Evolutionary conservation across 92 coral and sea anemone species (phyloP).

Genomic region (Zoanthus sociatus): DNA sequence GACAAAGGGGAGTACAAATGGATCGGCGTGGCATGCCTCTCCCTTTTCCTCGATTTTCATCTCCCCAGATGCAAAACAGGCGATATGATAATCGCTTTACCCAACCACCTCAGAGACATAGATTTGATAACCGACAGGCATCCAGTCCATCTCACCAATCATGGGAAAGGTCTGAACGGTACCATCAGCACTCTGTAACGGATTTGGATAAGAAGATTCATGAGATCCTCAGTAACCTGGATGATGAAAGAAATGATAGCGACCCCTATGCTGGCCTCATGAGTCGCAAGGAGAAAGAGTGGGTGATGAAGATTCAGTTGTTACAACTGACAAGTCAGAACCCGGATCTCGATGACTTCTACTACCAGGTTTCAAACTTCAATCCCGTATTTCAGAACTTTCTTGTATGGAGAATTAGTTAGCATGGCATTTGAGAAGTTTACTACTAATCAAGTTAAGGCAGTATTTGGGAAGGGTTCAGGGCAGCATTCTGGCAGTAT

Average conservation of each 20-base stretch:
- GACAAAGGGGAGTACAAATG: constrained; percentile 60
- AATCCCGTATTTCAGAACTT: too few relatives aligned
- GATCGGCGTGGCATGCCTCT: constrained; percentile 70
- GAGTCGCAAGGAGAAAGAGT: constrained; percentile 97
- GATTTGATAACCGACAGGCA: constrained; percentile 63
- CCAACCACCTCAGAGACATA: constrained; percentile 43
- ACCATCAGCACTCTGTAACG: constrained; percentile 67
- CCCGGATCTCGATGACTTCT: constrained; percentile 93
- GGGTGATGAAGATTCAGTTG: constrained; percentile 95
- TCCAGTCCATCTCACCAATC: constrained; percentile 19
- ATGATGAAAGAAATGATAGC: constrained; percentile 57
- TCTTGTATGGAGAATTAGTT: too few relatives aligned
- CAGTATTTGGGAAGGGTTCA: too few relatives aligned
- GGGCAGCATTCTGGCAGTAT: too few relatives aligned
- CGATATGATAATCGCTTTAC: constrained; percentile 52
- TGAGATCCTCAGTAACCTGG: constrained; percentile 66
- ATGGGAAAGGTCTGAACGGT: constrained; percentile 50
- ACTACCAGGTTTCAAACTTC: constrained; percentile 77
- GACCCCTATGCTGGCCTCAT: constrained; percentile 92
- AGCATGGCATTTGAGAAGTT: too few relatives aligned
- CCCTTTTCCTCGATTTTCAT: constrained; percentile 78
- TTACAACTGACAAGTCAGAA: constrained; percentile 89
- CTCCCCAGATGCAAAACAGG: constrained; percentile 80
- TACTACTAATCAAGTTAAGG: too few relatives aligned
- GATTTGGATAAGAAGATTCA: constrained; percentile 90